phyloP scores from a whole-genome alignment of 2,797 vertebrate species.

The Streptopelia turtur region DNA sequence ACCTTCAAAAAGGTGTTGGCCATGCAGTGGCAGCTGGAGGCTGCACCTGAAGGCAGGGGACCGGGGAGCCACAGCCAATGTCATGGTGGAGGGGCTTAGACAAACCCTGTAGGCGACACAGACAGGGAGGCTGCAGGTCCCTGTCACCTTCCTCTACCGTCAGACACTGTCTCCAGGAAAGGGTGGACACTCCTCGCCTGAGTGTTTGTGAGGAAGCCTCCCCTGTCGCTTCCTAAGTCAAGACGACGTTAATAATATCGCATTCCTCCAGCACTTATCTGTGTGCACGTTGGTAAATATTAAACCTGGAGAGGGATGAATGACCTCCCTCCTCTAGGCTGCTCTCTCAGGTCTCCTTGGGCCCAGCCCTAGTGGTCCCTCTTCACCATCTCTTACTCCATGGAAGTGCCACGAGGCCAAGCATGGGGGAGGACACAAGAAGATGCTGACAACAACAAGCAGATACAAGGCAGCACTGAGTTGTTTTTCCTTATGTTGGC shows the following conservation, averaged over 20 bases:
- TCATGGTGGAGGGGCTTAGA: fast-evolving
- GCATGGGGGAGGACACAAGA: not conserved
- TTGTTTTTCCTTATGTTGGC: not conserved
- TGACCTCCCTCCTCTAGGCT: not conserved
- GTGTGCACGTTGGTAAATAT: not conserved
- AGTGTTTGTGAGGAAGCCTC: not conserved
- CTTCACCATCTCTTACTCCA: not conserved
- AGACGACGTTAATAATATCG: not conserved
- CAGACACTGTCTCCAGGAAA: not conserved
- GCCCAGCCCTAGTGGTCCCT: not conserved
- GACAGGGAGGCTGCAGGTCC: not conserved
- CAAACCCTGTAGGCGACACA: fast-evolving
- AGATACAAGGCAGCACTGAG: not conserved
- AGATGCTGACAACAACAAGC: not conserved
- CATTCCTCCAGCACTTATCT: constrained; percentile 40
- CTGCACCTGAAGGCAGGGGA: not conserved
- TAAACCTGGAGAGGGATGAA: not conserved
- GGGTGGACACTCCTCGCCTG: not conserved
- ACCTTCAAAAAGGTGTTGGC: not conserved
- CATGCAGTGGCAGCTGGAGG: not conserved
- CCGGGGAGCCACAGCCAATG: fast-evolving
- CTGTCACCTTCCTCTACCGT: not conserved
- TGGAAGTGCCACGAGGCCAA: not conserved
- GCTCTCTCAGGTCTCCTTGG: not conserved
- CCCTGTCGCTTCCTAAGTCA: not conserved